A percentile compares a stretch with the other conserved stretches of the same genome.
Evolutionary conservation across 1,140 invertebrate species (phyloP).

Genomic region (Formica exsecta): DNA sequence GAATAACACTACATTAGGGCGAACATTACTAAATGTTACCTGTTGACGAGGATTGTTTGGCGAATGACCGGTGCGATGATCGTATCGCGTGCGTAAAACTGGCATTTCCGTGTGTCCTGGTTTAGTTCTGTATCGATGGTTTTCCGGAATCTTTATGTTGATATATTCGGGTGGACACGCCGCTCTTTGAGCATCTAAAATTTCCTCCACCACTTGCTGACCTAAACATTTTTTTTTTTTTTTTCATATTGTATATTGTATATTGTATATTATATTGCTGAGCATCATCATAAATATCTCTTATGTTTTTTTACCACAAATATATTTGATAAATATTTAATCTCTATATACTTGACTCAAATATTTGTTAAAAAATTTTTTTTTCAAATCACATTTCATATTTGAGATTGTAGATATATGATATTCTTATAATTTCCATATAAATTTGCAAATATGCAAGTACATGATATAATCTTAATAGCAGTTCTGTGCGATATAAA

Average conservation of each 20-base stretch:
- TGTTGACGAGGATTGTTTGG: slow-evolving; percentile 88
- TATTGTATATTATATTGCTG: neutral
- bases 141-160: slow-evolving; percentile 86
- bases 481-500: neutral
- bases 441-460: slow-evolving; percentile 1
- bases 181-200: slow-evolving; percentile 88
- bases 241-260: neutral
- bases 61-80: slow-evolving; percentile 85
- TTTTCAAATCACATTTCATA: neutral
- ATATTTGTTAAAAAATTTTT: neutral
- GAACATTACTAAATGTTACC: slow-evolving; percentile 74
- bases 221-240: slow-evolving; percentile 77
- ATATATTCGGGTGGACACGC: slow-evolving; percentile 88
- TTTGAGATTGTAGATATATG: neutral
- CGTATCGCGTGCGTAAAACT: slow-evolving; percentile 86
- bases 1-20: neutral
- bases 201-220: slow-evolving; percentile 89
- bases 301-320: too few species aligned
- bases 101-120: slow-evolving; percentile 83
- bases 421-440: neutral
- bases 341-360: neutral
- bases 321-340: neutral
- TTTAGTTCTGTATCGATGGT: slow-evolving; percentile 80
- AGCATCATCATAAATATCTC: neutral
- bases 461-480: neutral